Evolutionary conservation across 2,797 vertebrate genomes (phyloP).

Genomic region (Morelia viridis): DNA sequence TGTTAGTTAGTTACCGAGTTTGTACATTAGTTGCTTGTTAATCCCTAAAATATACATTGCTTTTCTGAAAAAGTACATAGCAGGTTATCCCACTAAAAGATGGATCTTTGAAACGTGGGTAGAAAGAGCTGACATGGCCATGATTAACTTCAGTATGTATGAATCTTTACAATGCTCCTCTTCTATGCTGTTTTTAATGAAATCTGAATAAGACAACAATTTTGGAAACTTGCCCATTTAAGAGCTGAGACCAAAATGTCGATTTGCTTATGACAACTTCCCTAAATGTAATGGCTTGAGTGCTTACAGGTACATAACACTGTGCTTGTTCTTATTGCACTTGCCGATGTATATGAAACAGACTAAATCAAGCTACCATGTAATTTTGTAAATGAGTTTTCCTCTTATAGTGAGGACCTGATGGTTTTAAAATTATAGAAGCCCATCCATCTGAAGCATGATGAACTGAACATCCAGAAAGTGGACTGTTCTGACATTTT

Average conservation of each 20-base stretch:
- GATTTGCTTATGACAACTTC: constrained; percentile 6
- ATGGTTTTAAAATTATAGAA: constrained; percentile 62
- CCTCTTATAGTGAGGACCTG: constrained; percentile 44
- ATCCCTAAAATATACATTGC: background rate
- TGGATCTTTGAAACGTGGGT: background rate
- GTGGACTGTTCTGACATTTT: constrained; percentile 51
- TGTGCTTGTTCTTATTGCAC: constrained; percentile 25
- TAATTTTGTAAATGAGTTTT: constrained; percentile 60
- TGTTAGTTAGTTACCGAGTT: background rate
- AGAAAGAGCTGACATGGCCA: background rate
- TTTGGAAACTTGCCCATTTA: constrained; percentile 10
- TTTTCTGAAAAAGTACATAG: background rate
- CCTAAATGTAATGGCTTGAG: constrained; percentile 33
- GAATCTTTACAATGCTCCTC: background rate
- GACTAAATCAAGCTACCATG: constrained; percentile 55
- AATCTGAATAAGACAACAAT: constrained; percentile 26
- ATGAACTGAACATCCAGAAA: constrained; percentile 58
- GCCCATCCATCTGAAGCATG: constrained; percentile 56
- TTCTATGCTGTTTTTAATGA: background rate
- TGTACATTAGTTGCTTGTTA: background rate
- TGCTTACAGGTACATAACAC: constrained; percentile 1
- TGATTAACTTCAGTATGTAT: background rate
- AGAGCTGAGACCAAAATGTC: constrained; percentile 25
- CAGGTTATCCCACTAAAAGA: background rate
- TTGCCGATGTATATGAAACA: constrained; percentile 41